Evolutionary conservation across 1,140 invertebrate genomes (phyloP), one percentile per base, ranked within the genome.

Genomic region (Dendroctonus valens): DNA sequence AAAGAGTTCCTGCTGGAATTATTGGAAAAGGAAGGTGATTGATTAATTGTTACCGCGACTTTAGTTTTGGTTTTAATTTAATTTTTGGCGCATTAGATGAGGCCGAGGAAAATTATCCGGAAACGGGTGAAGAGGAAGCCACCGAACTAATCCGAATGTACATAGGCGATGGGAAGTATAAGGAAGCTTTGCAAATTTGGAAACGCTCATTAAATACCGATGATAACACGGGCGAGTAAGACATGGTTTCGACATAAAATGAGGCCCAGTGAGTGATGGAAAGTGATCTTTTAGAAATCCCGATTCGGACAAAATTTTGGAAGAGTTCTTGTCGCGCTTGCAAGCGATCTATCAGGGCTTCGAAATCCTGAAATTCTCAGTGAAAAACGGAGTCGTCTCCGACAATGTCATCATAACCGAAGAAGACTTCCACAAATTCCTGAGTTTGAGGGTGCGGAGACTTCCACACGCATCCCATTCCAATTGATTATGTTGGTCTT

Each of bases 151-250:
- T 75, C 9, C 62, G 66, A 53, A 66, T 65, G 44, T 69, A 69
- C 50, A 55, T 75, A 46, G 59, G 59, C 14, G 69, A 71, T 6
- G 54, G 60, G 15, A 69, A 72, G 41, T 74, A 66, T 38, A 70
- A 57, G 11, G 70, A 73, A 50, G 73, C 74, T 5, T 67, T 75
- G 52, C 54, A 70, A 14, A 7, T 73, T 11, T 73, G 69, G 41
- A 64, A 51, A 42, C 11, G 7, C 6, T 58, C 59, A 1, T 2
- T 26, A 26, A 26, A 26, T 26, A 26, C 26, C 40, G 54, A 51
- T 26, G 71, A 73, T 39, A 37, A 67, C 26, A 49, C 65, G 39
- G 65, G 64, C 42, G 64, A 70, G 37, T 57, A 57, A 49, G 50
- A 3, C 37, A 51, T 7, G 5, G 7, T 26, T 58, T 65, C 38